Evolutionary conservation across 2,888 invertebrate species (phyloP), one percentile per base, ranked within the genome.

Genomic region (Xanthorhoe spadicearia): DNA sequence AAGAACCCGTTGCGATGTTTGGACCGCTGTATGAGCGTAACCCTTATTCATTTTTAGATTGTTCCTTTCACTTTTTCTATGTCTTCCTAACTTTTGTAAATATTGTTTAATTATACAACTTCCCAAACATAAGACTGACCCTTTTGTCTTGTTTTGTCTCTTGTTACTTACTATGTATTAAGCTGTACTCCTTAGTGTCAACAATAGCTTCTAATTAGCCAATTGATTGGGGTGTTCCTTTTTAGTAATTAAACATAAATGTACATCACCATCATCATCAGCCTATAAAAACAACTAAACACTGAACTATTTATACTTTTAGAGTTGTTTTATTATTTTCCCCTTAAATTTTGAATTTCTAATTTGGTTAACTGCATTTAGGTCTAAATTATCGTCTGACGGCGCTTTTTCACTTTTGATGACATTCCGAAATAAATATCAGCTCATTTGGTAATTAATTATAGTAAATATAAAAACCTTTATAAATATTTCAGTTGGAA

Each of bases 121-220:
- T 92, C 92, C 93, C 93, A 92, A 92, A 91, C 84, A 93, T 92
- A 93, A 93, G 93, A 93, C 93, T 93, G 93, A 93, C 88, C 93
- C 92, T 90, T 92, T 90, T 89, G 86, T 92, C 92, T 92, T 90
- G 83, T 90, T 93, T 91, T 84, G 81, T 89, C 88, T 85, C 86
- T 90, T 89, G 81, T 88, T 85, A 83, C 81, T 86, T 75, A 71
- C 61, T 81, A 79, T 85, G 84, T 87, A 85, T 86, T 87, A 87
- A 82, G 85, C 86, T 90, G 83, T 88, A 88, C 83, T 85, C 82
- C 79, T 83, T 89, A 89, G 89, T 81, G 76, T 86, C 84, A 81
- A 83, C 82, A 77, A 87, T 89, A 89, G 91, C 92, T 91, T 90
- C 82, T 83, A 82, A 86, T 72, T 51, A 58, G 50, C 61, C 53